Conservation (phyloP, 2,113 vertebrate genomes). For the Microcebus jonahi region DNA sequence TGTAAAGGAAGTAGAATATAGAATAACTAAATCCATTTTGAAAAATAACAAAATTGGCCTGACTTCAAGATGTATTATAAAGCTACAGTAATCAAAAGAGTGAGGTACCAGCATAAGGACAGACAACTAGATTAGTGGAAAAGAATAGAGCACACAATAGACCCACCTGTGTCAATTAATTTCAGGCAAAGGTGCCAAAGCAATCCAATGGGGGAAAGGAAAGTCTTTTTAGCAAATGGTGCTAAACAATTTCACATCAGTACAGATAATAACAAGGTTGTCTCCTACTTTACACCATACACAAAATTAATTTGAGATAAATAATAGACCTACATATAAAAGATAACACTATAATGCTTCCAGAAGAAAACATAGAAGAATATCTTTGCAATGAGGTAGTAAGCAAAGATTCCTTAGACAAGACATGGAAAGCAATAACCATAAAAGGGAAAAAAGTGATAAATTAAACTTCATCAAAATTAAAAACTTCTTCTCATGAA, state of each 20-base stretch:
- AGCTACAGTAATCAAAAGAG: not conserved
- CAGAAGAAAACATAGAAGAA: not conserved
- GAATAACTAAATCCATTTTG: not conserved
- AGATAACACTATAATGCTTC: not conserved
- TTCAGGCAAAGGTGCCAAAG: not conserved
- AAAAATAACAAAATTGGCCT: not conserved
- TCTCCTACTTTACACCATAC: not conserved
- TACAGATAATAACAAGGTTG: not conserved
- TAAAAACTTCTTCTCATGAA: constrained; percentile 2
- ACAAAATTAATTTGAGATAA: not conserved
- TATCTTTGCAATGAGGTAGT: not conserved
- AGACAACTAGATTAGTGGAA: not conserved
- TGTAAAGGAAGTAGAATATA: not conserved
- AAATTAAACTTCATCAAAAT: constrained; percentile 39
- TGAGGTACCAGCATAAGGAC: not conserved
- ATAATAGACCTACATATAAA: not conserved
- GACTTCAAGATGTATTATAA: not conserved
- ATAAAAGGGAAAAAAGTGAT: not conserved
- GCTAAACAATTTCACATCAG: not conserved
- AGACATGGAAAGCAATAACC: not conserved
- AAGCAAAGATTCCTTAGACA: not conserved
- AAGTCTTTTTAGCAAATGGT: not conserved
- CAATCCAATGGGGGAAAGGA: not conserved
- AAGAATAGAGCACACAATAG: not conserved
- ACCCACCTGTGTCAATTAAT: not conserved